A percentile compares a stretch with the other conserved stretches of the same genome.
phyloP scores from a whole-genome alignment of 2,888 invertebrate species.

The Drosophila ustulata region DNA sequence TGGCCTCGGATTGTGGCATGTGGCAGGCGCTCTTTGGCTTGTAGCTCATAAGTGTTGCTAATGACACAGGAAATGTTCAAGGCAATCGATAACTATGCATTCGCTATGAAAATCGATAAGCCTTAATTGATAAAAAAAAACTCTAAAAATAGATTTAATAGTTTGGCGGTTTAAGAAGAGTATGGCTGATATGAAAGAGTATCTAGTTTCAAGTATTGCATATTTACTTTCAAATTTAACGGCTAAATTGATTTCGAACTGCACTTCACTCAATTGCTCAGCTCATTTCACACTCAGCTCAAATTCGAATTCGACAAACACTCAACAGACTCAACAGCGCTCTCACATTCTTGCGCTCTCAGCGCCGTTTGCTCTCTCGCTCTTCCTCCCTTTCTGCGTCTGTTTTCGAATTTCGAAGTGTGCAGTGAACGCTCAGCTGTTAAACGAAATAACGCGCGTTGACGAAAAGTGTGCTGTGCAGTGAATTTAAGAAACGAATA shows the following conservation, averaged over 20 bases:
- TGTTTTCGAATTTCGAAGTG: constrained; percentile 54
- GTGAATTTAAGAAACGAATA: constrained; percentile 9
- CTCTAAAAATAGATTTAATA: neutral
- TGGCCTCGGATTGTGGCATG: constrained; percentile 1
- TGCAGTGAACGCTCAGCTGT: constrained; percentile 42
- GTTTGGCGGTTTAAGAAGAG: neutral
- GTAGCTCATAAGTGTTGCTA: constrained; percentile 17
- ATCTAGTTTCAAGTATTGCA: neutral
- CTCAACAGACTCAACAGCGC: constrained; percentile 10
- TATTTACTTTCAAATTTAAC: constrained; percentile 4
- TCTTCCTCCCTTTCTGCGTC: neutral
- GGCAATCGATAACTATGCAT: neutral
- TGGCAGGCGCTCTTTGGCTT: neutral
- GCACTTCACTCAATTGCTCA: neutral
- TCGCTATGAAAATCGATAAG: constrained; percentile 2
- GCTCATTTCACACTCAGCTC: neutral
- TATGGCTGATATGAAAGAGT: neutral
- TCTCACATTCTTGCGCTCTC: constrained; percentile 1
- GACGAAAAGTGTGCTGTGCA: constrained; percentile 55
- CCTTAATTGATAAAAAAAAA: constrained; percentile 2
- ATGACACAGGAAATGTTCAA: constrained; percentile 23
- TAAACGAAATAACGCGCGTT: constrained; percentile 41
- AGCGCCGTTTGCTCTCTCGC: too few relatives aligned
- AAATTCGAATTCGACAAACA: neutral
- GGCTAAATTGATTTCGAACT: constrained; percentile 10